Conservation (phyloP, 2,113 vertebrate genomes). For the Forbesichthys agassizii region DNA sequence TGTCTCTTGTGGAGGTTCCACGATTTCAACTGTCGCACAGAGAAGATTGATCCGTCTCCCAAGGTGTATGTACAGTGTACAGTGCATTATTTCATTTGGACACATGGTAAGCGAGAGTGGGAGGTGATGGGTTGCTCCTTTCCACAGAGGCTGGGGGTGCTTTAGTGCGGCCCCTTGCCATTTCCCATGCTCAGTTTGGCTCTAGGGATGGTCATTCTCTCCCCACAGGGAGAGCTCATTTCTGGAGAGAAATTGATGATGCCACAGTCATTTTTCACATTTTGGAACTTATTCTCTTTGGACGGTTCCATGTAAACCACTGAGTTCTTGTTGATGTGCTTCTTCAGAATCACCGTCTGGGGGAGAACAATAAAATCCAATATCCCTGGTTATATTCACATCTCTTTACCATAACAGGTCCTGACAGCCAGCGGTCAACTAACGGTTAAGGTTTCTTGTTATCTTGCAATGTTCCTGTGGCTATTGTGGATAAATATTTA, state of each 20-base stretch:
- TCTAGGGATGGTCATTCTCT: constrained; percentile 78
- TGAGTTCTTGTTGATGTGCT: constrained; percentile 78
- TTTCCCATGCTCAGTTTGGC: constrained; percentile 75
- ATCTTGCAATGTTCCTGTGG: not conserved
- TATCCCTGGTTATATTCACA: not conserved
- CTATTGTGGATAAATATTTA: not conserved
- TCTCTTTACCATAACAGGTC: not conserved
- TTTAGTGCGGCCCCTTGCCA: constrained; percentile 67
- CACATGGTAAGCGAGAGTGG: constrained; percentile 30
- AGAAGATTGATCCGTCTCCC: constrained; percentile 29
- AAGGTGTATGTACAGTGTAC: constrained; percentile 22
- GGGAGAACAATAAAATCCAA: constrained; percentile 6
- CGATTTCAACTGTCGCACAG: constrained; percentile 31
- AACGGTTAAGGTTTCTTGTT: constrained; percentile 8
- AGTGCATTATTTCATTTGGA: constrained; percentile 13
- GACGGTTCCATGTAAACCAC: constrained; percentile 81
- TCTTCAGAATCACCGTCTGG: constrained; percentile 80
- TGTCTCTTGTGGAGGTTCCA: constrained; percentile 33
- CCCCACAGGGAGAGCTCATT: constrained; percentile 58
- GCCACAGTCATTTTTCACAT: constrained; percentile 74
- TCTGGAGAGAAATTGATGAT: constrained; percentile 75
- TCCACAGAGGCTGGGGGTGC: constrained; percentile 17
- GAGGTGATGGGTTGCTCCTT: constrained; percentile 48
- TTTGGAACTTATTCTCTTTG: constrained; percentile 79
- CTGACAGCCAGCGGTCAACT: not conserved